Evolutionary conservation across 1,140 invertebrate genomes (phyloP), one percentile per base, ranked within the genome.

Genomic region (Contarinia nasturtii): DNA sequence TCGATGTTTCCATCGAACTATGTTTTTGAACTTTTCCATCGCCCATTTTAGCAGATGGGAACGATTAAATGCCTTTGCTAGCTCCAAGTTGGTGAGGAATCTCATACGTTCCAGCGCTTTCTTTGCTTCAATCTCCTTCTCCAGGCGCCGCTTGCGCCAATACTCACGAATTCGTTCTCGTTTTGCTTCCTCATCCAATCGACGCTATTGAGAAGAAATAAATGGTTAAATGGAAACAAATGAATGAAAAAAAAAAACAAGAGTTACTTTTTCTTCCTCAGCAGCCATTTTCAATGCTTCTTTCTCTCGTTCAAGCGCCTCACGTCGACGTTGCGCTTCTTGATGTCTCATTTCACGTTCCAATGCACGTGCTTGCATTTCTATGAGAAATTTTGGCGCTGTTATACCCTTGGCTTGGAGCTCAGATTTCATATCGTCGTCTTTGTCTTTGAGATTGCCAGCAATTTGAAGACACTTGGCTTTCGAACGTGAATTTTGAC

Each of bases 321-420:
- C 60, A 42, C 75, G 65, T 27, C 74, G 60, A 58, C 77, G 73
- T 44, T 68, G 59, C 27, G 76, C 76, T 47, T 77, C 65, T 44
- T 74, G 68, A 50, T 75, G 68, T 51, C 71, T 72, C 53, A 74
- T 65, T 53, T 71, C 70, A 8, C 76, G 59, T 53, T 77, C 70
- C 19, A 71, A 55, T 4, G 75, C 75, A 50, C 73, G 64, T 45
- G 74, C 65, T 52, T 79, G 73, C 73, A 78, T 75, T 60, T 73
- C 65, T 65, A 73, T 70, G 44, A 77, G 52, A 50, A 77, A 71
- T 50, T 76, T 74, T 12, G 76, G 75, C 7, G 74, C 68, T 53
- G 70, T 66, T 46, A 72, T 53, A 40, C 72, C 71, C 45, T 67
- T 68, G 33, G 72, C 59, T 44, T 71, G 62, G 7, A 74, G 54